A percentile compares a stretch with the other conserved stretches of the same genome.
Evolutionary conservation across 2,888 invertebrate species (phyloP).

Genomic region (Liposcelis brunnea): DNA sequence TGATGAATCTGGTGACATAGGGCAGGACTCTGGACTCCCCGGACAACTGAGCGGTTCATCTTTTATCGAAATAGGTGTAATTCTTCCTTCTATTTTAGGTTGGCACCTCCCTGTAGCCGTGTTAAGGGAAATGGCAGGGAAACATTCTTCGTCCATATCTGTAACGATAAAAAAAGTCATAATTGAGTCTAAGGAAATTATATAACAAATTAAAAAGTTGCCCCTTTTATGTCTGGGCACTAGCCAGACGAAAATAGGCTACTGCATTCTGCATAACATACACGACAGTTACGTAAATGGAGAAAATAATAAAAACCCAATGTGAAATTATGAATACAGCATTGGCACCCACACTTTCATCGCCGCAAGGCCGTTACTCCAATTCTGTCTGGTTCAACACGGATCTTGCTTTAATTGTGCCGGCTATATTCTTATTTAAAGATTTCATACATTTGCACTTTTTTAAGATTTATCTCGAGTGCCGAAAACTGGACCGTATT

Average conservation of each 20-base stretch:
- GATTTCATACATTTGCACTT: no score
- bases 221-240: no score
- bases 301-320: not conserved
- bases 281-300: no score
- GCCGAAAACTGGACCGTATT: no score
- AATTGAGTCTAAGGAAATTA: no score
- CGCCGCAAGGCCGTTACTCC: not conserved
- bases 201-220: no score
- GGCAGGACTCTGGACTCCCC: slow-evolving; percentile 39
- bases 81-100: slow-evolving; percentile 28
- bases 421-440: no score
- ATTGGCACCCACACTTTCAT: slow-evolving; percentile 3
- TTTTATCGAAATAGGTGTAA: slow-evolving; percentile 36
- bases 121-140: slow-evolving; percentile 61
- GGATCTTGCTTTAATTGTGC: no score
- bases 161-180: slow-evolving; percentile 20
- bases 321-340: not conserved
- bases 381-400: no score
- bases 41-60: slow-evolving; percentile 59
- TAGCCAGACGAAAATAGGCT: no score
- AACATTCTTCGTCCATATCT: slow-evolving; percentile 87
- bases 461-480: no score
- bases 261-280: no score
- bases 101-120: slow-evolving; percentile 29
- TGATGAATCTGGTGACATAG: slow-evolving; percentile 14